These are phyloP conservation scores for Lacerta bilineata DNA, from an alignment of 2,797 vertebrate genomes.

Conservation along the genomic window DNA sequence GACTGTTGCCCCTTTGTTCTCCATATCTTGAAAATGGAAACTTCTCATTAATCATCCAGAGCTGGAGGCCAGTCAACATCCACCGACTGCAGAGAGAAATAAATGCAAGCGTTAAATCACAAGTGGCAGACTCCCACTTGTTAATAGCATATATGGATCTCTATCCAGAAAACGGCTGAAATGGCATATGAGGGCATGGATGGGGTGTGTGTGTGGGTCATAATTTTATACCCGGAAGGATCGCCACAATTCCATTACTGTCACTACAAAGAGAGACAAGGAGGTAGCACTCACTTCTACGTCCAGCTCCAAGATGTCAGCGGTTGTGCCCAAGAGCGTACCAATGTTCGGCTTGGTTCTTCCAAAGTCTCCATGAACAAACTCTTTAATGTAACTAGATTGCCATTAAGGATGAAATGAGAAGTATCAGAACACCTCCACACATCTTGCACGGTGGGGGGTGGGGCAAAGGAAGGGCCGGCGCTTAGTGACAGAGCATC, in stretches of 20 bases:
- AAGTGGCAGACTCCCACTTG: not conserved
- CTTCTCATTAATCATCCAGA: conserved; percentile 82
- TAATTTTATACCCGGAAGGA: not conserved
- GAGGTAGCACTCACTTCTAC: conserved; percentile 87
- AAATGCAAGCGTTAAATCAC: conserved; percentile 34
- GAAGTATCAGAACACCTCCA: not conserved
- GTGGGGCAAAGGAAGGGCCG: not conserved
- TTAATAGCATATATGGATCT: not conserved
- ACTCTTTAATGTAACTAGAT: conserved; percentile 96
- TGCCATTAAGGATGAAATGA: conserved; percentile 77
- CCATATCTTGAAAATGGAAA: conserved; percentile 32
- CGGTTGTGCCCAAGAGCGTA: conserved; percentile 87
- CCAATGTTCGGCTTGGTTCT: conserved; percentile 95
- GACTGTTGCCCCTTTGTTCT: conserved; percentile 29
- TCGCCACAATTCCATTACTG: not conserved
- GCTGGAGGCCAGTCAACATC: conserved; percentile 96
- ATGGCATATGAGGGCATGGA: too few species aligned
- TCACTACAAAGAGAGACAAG: not conserved
- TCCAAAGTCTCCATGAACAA: conserved; percentile 97
- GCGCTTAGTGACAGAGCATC: too few species aligned
- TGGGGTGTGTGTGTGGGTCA: not conserved
- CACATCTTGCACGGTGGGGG: not conserved
- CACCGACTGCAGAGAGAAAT: conserved; percentile 86
- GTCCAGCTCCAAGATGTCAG: conserved; percentile 96
- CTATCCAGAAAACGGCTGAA: too few species aligned